Evolutionary conservation across 2,797 vertebrate species (phyloP), one percentile per base, ranked within the genome.

Genomic region (Adrianichthys oophorus): DNA sequence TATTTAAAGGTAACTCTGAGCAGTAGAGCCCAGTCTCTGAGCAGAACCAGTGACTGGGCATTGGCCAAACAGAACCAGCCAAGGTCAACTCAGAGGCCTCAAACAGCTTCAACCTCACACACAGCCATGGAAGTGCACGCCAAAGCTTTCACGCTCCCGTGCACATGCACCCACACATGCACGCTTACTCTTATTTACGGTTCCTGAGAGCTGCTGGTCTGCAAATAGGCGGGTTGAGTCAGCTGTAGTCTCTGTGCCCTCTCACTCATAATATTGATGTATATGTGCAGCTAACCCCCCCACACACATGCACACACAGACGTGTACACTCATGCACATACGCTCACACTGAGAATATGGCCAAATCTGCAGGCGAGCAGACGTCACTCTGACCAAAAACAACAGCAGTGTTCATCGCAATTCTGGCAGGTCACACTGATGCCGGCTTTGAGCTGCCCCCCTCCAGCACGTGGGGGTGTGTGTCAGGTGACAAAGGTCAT

Each of bases 381-480:
- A 84, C 79, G 74, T 85, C 71, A 79, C 48, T 56, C 42, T 72
- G 79, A 84, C 82, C 48, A 65, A 63, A 68, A 64, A 61, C 58
- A 75, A 54, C 67, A 79, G 48, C 60, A 55, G 53, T 5, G 49
- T 52, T 17, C 21, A 32, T 43, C 46, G 52, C 41, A 48, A 53
- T 61, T 65, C 62, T 76, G 64, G 68, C 55, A 55, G 72, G 76
- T 80, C 76, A 52, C 50, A n/a, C 55, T 48, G 72, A 72, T 66
- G 70, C 42, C 43, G 57, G 57, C 52, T 13, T 17, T 29, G 12
- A 59, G 18, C 23, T 67, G 56, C 56, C 16, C 8, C 21, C 18
- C 21, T 16, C 1, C 16, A 13, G 19, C 8, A 8, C 26, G 12
- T 24, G 50, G 44, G 7, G 43, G 50, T 49, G 63, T 47, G 26